These are phyloP conservation scores for Drosophila repleta DNA, from an alignment of 1,140 invertebrate species.

Conservation along the genomic window DNA sequence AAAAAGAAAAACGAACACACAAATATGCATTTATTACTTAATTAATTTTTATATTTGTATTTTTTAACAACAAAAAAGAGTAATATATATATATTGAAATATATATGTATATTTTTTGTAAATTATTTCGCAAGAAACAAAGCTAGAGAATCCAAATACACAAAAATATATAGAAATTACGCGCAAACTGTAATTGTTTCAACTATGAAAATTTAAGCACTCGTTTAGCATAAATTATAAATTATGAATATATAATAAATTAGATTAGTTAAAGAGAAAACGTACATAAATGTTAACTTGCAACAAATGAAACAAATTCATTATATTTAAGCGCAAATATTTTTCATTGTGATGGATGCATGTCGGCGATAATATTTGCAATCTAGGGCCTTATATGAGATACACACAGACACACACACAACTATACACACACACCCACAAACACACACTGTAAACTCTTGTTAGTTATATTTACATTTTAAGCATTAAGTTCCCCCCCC, in stretches of 20 bases:
- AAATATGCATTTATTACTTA: constrained; percentile 77
- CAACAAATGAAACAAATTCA: constrained; percentile 41
- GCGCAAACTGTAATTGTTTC: constrained; percentile 63
- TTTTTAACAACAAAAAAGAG: constrained; percentile 21
- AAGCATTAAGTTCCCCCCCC: constrained; percentile 50
- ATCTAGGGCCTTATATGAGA: constrained; percentile 80
- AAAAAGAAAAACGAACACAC: constrained; percentile 5
- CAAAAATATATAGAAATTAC: constrained; percentile 49
- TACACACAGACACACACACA: constrained; percentile 58
- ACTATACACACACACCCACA: constrained; percentile 41
- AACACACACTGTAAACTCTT: constrained; percentile 51
- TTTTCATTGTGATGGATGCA: constrained; percentile 69
- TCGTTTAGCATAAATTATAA: constrained; percentile 79
- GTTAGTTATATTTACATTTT: constrained; percentile 70
- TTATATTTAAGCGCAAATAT: constrained; percentile 77
- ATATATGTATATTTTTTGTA: constrained; percentile 61
- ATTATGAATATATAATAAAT: constrained; percentile 50
- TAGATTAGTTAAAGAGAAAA: constrained; percentile 61
- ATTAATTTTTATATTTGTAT: constrained; percentile 75
- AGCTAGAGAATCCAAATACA: constrained; percentile 84
- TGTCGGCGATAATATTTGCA: constrained; percentile 75
- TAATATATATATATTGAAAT: constrained; percentile 28
- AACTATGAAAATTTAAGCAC: constrained; percentile 51
- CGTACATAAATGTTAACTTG: constrained; percentile 68
- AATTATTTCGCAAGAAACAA: constrained; percentile 78